These are phyloP conservation scores for Stenodera caucasica DNA, from an alignment of 2,888 invertebrate species.

Conservation along the genomic window DNA sequence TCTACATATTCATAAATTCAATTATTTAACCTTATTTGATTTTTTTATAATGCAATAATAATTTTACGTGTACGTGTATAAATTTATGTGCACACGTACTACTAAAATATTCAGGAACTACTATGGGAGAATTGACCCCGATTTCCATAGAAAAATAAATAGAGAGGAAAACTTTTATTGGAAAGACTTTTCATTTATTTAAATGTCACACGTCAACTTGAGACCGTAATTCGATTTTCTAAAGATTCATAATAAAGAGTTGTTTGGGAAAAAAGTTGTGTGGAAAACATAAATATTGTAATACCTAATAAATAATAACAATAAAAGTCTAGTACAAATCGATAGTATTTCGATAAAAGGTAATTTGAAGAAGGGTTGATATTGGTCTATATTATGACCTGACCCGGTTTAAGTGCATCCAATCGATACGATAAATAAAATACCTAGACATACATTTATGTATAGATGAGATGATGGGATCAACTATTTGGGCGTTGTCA, in stretches of 20 bases:
- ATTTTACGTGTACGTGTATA: too few species aligned
- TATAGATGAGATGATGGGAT: too few species aligned
- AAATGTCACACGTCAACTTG: too few species aligned
- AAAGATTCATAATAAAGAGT: background rate
- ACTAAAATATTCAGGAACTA: background rate
- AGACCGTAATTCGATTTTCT: background rate
- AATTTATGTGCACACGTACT: too few species aligned
- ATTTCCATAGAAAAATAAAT: background rate
- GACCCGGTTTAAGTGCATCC: conserved; percentile 1
- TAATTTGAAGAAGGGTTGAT: background rate
- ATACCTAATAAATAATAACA: too few species aligned
- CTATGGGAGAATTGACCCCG: background rate
- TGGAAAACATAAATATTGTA: too few species aligned
- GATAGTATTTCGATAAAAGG: background rate
- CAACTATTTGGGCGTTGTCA: too few species aligned
- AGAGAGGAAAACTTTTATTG: too few species aligned
- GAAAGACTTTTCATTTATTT: too few species aligned
- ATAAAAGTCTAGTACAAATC: too few species aligned
- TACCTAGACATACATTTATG: background rate
- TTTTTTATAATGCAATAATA: background rate
- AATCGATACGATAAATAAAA: background rate
- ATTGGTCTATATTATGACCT: background rate
- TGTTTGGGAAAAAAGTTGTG: too few species aligned
- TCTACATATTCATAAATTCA: conserved; percentile 3
- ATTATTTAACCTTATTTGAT: background rate